Percentiles rank a stretch among this genome's conserved stretches.
Evolutionary conservation across 2,888 invertebrate genomes (phyloP).

Genomic region (Autographa pulchrina): DNA sequence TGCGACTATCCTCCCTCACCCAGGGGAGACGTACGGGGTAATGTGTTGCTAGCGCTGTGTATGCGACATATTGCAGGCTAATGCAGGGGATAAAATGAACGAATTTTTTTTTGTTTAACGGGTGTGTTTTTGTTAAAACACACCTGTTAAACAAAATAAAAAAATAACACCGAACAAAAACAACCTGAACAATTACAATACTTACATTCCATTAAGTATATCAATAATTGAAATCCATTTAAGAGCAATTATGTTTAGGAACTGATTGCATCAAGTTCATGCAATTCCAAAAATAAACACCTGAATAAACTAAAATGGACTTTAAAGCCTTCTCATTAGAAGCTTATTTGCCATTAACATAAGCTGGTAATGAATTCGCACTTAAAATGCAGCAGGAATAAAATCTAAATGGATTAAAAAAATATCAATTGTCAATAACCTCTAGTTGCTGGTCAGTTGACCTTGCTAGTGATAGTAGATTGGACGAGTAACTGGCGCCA

Average conservation of each 20-base stretch:
- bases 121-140: no score
- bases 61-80: background rate
- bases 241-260: background rate
- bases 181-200: background rate
- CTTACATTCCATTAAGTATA: background rate
- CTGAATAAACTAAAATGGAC: background rate
- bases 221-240: background rate
- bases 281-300: background rate
- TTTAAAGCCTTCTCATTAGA: background rate
- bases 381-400: slow-evolving; percentile 33
- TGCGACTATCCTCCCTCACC: slow-evolving; percentile 21
- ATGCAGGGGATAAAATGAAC: background rate
- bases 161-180: no score
- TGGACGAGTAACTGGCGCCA: slow-evolving; percentile 24
- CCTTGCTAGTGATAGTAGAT: slow-evolving; percentile 36
- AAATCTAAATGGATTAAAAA: slow-evolving; percentile 25
- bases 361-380: background rate
- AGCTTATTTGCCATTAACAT: background rate
- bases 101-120: background rate
- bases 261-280: slow-evolving; percentile 6
- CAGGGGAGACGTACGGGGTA: slow-evolving; percentile 23
- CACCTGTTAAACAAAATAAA: no score
- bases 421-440: slow-evolving; percentile 35
- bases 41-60: slow-evolving; percentile 8
- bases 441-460: slow-evolving; percentile 23